Percentiles rank a stretch among this genome's conserved stretches.
phyloP scores from a whole-genome alignment of 2,113 vertebrate species.

The Podiceps cristatus region DNA sequence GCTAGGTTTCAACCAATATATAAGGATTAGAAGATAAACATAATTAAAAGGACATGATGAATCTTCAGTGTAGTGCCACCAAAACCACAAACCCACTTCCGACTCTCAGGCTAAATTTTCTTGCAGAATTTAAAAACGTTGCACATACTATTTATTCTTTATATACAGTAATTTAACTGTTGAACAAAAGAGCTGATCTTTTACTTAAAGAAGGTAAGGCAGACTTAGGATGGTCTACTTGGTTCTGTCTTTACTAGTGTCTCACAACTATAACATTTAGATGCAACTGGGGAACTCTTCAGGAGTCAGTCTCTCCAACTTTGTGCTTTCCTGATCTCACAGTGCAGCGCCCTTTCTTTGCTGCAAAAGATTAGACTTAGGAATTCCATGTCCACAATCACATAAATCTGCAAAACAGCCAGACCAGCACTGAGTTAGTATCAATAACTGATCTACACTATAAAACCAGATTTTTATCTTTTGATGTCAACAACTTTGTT shows the following conservation, averaged over 20 bases:
- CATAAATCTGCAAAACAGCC: background rate
- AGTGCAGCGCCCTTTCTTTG: background rate
- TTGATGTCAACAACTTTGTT: background rate
- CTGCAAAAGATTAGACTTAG: background rate
- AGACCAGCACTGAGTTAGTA: background rate
- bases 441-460: background rate
- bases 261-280: background rate
- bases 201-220: background rate
- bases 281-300: background rate
- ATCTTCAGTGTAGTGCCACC: background rate
- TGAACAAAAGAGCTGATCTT: background rate
- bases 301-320: background rate
- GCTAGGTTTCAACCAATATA: background rate
- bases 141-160: background rate
- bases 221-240: background rate
- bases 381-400: background rate
- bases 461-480: background rate
- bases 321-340: background rate
- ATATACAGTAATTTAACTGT: background rate
- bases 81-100: background rate
- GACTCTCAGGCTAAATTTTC: background rate
- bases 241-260: background rate
- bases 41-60: background rate
- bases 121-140: background rate
- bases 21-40: background rate